Base-by-base conservation (phyloP, 2,888 invertebrate species). In the Meteorus cinctellus region DNA sequence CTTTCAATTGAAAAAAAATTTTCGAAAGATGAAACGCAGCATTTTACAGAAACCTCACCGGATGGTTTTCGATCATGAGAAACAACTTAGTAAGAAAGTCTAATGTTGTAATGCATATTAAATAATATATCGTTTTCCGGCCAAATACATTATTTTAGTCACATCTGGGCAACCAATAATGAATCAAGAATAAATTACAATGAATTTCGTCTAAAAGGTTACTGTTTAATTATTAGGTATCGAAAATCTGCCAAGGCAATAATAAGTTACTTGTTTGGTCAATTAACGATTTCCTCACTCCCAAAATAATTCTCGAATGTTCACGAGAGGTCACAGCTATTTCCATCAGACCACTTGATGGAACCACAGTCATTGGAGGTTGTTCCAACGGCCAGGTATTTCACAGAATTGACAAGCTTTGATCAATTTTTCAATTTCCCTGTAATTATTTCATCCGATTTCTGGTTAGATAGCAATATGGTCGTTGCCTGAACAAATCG, bases 241-340 rank as follows among this genome's bases (percentile, higher is more conserved):
- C 77, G 16, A 80, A 80, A 82, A 91, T 93, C 0, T 92, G 93
- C 0, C 92, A 94, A 72, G 92, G 92, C 4, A 87, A 92, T 2
- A 94, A 94, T 87, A 92, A 93, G 0, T 93, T 95, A 1, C 90
- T 95, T 77, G 91, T 95, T 80, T 96, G 96, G 95, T 94, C 94
- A 80, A 94, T 95, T 79, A 91, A 91, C 36, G 95, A 96, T 81
- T 93, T 92, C 73, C 89, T 96, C 2, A 90, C 92, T 34, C 94
- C 94, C 27, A 95, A 94, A 89, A 88, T 96, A 60, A 92, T 93
- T 81, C 91, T 96, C 72, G 92, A 94, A 85, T 90, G 93, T 4
- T 92, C 93, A 0, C 91, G 94, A 59, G 94, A 94, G 89, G 92
- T 95, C 0, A 92, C 92, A 45, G 88, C 91, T 0, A 87, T 95